A percentile compares a stretch with the other conserved stretches of the same genome.
Conservation (phyloP, 2,888 invertebrate genomes). For the Encarsia formosa region DNA sequence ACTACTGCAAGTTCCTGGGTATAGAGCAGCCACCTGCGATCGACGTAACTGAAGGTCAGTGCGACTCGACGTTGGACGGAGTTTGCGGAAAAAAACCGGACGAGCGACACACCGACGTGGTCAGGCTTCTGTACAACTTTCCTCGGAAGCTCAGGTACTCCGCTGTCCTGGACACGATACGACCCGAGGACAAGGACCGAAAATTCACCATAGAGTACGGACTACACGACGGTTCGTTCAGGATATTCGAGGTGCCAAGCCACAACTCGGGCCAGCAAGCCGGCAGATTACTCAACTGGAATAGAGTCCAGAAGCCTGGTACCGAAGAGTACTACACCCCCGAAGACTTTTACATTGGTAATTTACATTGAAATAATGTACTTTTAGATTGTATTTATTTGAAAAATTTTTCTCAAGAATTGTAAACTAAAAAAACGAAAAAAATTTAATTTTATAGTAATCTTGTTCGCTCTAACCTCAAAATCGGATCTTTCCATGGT, state of each 20-base stretch:
- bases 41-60: background rate
- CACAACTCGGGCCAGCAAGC: slow-evolving; percentile 68
- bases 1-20: slow-evolving; percentile 61
- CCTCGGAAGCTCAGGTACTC: slow-evolving; percentile 66
- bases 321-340: slow-evolving; percentile 59
- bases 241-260: slow-evolving; percentile 69
- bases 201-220: slow-evolving; percentile 73
- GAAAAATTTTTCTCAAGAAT: no score
- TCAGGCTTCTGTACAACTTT: slow-evolving; percentile 68
- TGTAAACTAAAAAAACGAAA: no score
- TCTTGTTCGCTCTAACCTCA: no score
- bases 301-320: slow-evolving; percentile 65
- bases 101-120: slow-evolving; percentile 41
- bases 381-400: no score
- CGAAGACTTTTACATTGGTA: slow-evolving; percentile 74
- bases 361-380: no score
- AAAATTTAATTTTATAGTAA: no score
- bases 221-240: slow-evolving; percentile 70
- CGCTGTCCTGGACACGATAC: slow-evolving; percentile 71
- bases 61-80: background rate
- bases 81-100: no score
- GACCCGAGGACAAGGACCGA: slow-evolving; percentile 73
- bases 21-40: slow-evolving; percentile 53
- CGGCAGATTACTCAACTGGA: slow-evolving; percentile 70
- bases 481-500: no score